phyloP scores from a whole-genome alignment of 2,113 vertebrate genomes.

The Zosterops lateralis region DNA sequence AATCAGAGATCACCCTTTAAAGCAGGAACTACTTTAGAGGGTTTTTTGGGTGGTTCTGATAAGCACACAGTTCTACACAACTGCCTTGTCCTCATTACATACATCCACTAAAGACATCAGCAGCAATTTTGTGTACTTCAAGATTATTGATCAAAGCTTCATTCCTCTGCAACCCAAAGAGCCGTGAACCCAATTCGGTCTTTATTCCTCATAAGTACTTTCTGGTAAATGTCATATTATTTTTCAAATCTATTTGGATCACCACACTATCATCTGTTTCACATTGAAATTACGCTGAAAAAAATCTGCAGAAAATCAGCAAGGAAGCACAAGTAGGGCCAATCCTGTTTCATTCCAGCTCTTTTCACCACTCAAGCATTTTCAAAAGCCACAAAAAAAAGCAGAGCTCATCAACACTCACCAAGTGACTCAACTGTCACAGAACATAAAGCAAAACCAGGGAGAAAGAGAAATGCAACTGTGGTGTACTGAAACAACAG shows the following conservation, averaged over 20 bases:
- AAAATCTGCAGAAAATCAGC: slow-evolving; percentile 47
- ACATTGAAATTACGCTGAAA: slow-evolving; percentile 36
- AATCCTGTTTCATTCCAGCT: neutral
- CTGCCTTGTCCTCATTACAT: neutral
- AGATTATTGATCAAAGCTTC: neutral
- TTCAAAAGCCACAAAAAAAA: neutral
- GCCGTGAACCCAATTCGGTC: neutral
- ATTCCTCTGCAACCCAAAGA: neutral
- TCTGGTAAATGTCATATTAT: neutral
- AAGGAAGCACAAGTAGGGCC: slow-evolving; percentile 20
- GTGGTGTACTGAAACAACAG: neutral
- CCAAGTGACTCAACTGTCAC: neutral
- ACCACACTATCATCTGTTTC: slow-evolving; percentile 15
- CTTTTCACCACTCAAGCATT: neutral
- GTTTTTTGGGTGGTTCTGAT: neutral
- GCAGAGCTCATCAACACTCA: neutral
- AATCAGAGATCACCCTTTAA: neutral
- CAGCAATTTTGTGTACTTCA: neutral
- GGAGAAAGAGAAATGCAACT: neutral
- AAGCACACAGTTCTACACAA: neutral
- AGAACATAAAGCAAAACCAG: neutral
- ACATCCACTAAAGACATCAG: neutral
- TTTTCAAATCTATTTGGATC: neutral
- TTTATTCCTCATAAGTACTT: neutral
- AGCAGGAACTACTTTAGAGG: neutral